Conservation (phyloP, 2,888 invertebrate genomes). For the Callyntrura guangdongensis region DNA sequence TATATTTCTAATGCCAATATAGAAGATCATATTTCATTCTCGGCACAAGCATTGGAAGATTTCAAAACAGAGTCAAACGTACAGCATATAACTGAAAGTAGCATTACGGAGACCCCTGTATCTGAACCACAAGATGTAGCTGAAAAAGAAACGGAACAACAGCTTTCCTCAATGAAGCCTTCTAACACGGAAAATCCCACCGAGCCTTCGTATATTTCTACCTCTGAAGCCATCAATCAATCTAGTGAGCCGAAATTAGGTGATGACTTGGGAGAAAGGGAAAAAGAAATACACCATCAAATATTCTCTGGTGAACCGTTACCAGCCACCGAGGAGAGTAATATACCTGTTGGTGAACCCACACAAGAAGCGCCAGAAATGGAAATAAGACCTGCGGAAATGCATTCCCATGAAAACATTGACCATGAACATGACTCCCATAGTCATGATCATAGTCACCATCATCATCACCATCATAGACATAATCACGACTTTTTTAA, state of each 20-base stretch:
- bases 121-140: too few relatives aligned
- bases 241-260: background rate
- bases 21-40: background rate
- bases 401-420: background rate
- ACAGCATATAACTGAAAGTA: background rate
- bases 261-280: background rate
- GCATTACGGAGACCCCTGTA: too few relatives aligned
- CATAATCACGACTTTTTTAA: conserved; percentile 63
- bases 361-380: background rate
- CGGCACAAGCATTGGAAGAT: background rate
- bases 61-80: background rate
- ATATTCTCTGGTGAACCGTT: background rate
- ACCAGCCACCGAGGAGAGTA: background rate
- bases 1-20: background rate
- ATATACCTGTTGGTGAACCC: background rate
- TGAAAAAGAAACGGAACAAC: too few relatives aligned
- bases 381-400: background rate
- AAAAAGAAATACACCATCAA: background rate
- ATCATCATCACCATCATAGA: conserved; percentile 72
- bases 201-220: too few relatives aligned
- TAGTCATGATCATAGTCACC: conserved; percentile 37
- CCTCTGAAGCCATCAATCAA: background rate
- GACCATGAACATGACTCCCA: conserved; percentile 32
- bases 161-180: too few relatives aligned
- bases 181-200: too few relatives aligned